phyloP scores from a whole-genome alignment of 2,113 vertebrate species.

The Sorex araneus region DNA sequence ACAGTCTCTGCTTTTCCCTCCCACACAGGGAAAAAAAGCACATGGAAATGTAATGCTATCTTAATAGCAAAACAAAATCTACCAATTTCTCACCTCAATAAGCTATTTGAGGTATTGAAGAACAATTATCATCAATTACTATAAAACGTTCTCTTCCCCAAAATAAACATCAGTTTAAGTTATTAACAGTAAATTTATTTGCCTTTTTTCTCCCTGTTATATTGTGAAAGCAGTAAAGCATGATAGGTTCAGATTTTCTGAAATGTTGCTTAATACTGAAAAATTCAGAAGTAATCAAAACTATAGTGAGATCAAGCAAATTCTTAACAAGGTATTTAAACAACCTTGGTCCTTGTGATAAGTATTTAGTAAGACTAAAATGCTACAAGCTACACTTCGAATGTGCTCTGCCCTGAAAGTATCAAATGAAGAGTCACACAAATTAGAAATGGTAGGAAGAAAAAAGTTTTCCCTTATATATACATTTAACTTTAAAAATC shows the following conservation, averaged over 20 bases:
- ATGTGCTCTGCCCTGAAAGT: neutral
- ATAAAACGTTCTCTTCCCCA: neutral
- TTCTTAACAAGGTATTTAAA: neutral
- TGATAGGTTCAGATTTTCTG: constrained; percentile 64
- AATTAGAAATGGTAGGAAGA: neutral
- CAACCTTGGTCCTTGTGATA: neutral
- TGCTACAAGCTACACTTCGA: neutral
- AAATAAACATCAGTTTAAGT: constrained; percentile 19
- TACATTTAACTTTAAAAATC: neutral
- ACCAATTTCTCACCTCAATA: constrained; percentile 28
- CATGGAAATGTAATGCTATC: neutral
- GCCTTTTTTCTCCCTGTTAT: constrained; percentile 18
- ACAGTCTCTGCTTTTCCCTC: neutral
- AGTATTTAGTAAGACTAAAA: neutral
- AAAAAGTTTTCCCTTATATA: neutral
- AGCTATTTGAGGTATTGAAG: constrained; percentile 1
- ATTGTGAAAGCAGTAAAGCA: constrained; percentile 1
- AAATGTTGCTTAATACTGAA: constrained; percentile 37
- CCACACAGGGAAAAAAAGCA: neutral
- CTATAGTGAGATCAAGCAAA: constrained; percentile 31
- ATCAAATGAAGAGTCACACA: neutral
- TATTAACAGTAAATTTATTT: constrained; percentile 35
- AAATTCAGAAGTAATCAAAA: constrained; percentile 49
- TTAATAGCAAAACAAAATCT: constrained; percentile 15
- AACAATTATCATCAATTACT: constrained; percentile 37